Base-by-base conservation (phyloP, 2,888 invertebrate genomes). In the Xestia sexstrigata region DNA sequence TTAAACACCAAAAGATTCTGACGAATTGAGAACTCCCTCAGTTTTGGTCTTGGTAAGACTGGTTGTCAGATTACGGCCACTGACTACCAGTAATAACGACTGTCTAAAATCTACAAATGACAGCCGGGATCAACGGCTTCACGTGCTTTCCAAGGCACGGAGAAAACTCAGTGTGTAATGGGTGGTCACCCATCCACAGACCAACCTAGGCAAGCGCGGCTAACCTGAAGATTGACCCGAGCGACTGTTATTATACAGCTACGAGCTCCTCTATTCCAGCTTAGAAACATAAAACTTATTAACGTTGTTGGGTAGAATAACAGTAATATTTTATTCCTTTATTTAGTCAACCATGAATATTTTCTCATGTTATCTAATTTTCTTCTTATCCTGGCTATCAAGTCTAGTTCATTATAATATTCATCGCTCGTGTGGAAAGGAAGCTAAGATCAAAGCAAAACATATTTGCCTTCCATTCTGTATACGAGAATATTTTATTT, bases 401-500 rank as follows among this genome's bases (percentile, higher is more conserved):
- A 35, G 13, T 69, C 23, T 52, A 52, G 52, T 20, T 63, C 23
- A 52, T n/a, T 52, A 42, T 52, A 39, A 76, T 15, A 76, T 76
- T 66, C 45, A 63, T 30, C 55, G n/a, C 39, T 60, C 7, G 15
- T 76, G 30, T 49, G 47, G 9, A 49, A 47, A 2, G 15, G 11
- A 60, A n/a, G 9, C 15, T 26, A 26, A 26, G 60, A 78, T 77
- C 42, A 76, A 66, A 77, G 39, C 11, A 45, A 26, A 26, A n/a
- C 6, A 75, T 47, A 72, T 26, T 52, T 63, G 49, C n/a, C n/a
- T 45, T 66, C 42, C 30, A 62, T 26, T 62, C 74, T 49, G 1
- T 20, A 17, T 23, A 60, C 17, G 26, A 74, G 74, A 74, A 23
- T 26, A 23, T 11, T 23, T 35, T 55, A 26, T 76, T 63, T 52